Conservation (phyloP, 2,888 invertebrate genomes). For the Melitaea athalia region DNA sequence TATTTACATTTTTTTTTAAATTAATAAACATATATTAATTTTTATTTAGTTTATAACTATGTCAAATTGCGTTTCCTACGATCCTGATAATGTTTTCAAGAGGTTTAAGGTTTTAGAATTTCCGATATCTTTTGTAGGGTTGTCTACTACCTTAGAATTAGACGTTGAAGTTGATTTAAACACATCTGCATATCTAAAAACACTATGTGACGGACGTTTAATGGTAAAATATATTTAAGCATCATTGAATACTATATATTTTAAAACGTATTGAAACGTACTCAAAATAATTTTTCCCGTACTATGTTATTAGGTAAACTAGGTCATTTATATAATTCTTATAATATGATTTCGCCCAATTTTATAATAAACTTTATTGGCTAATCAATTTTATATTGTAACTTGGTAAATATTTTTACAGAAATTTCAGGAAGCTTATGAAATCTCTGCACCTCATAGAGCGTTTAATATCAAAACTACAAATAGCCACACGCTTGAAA, state of each 20-base stretch:
- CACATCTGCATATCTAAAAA: slow-evolving; percentile 66
- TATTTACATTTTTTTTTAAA: slow-evolving; percentile 13
- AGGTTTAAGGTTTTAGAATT: slow-evolving; percentile 70
- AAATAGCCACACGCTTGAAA: slow-evolving; percentile 53
- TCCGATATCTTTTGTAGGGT: slow-evolving; percentile 65
- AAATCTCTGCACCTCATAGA: slow-evolving; percentile 73
- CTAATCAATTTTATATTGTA: neutral
- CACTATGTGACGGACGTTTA: slow-evolving; percentile 59
- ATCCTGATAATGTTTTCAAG: slow-evolving; percentile 65
- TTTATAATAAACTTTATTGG: neutral
- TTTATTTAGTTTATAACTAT: slow-evolving; percentile 32
- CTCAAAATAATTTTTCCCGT: neutral
- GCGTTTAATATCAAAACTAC: slow-evolving; percentile 57
- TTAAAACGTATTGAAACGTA: neutral
- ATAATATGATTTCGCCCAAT: neutral
- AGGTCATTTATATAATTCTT: neutral
- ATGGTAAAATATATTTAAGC: slow-evolving; percentile 50
- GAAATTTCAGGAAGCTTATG: slow-evolving; percentile 70
- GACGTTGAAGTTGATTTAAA: slow-evolving; percentile 62
- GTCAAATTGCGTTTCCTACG: slow-evolving; percentile 52
- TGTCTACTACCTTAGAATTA: slow-evolving; percentile 57
- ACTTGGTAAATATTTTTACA: slow-evolving; percentile 44
- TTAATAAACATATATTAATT: slow-evolving; percentile 5
- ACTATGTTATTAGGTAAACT: too few species aligned
- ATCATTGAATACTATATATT: neutral